These are phyloP conservation scores for Chironomus tepperi DNA, from an alignment of 1,140 invertebrate species.

Conservation along the genomic window DNA sequence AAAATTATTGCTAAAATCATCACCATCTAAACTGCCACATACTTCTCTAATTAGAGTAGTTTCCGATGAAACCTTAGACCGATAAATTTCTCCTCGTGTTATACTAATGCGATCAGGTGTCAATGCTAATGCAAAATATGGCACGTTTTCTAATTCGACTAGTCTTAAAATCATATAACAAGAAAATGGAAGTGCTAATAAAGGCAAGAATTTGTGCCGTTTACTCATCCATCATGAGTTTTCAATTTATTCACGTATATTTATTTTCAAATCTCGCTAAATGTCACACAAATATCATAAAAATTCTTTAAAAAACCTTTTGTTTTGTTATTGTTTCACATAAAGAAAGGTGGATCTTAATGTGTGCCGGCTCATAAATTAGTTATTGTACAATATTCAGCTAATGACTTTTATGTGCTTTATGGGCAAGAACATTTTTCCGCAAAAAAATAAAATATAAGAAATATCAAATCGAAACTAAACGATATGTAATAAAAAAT, in stretches of 20 bases:
- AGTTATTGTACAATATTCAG: slow-evolving; percentile 9
- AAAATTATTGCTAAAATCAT: too few relatives aligned
- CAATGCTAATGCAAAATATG: too few relatives aligned
- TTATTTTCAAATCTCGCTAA: background rate
- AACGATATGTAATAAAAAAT: slow-evolving; percentile 15
- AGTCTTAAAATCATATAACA: too few relatives aligned
- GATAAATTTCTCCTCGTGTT: too few relatives aligned
- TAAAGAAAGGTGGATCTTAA: slow-evolving; percentile 12
- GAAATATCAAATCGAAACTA: background rate
- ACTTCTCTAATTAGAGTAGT: too few relatives aligned
- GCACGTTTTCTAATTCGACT: too few relatives aligned
- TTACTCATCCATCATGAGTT: too few relatives aligned
- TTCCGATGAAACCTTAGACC: too few relatives aligned
- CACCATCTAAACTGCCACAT: too few relatives aligned
- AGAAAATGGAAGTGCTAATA: too few relatives aligned
- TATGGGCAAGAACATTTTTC: background rate
- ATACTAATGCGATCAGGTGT: too few relatives aligned
- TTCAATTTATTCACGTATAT: background rate
- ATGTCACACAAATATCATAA: background rate
- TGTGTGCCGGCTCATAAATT: slow-evolving; percentile 11
- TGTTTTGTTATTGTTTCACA: background rate
- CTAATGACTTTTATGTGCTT: slow-evolving; percentile 8
- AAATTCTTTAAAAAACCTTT: background rate
- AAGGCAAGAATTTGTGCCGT: too few relatives aligned
- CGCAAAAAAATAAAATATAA: background rate